Evolutionary conservation across 37 sponge, comb jelly and placozoan genomes (phyloP).

Genomic region (Cliona cf. orientalis): DNA sequence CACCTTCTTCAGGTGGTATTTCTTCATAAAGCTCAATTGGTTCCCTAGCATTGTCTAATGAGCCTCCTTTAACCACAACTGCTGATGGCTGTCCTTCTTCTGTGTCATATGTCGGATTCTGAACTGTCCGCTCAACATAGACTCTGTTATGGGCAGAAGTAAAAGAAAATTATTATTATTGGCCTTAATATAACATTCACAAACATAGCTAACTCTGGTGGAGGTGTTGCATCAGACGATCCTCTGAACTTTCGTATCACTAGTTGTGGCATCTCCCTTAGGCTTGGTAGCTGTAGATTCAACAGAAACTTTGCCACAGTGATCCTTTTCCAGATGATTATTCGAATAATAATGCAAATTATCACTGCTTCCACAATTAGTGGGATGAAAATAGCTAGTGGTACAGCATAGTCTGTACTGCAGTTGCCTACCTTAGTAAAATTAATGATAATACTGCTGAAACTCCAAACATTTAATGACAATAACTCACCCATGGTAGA

Average conservation of each 20-base stretch:
- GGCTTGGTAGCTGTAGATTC: no score
- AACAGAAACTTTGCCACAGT: no score
- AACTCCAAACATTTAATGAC: neutral
- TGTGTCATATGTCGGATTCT: neutral
- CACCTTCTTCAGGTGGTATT: no score
- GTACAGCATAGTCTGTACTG: neutral
- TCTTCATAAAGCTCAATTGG: neutral
- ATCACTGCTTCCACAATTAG: neutral
- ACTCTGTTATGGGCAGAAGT: no score
- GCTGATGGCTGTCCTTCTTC: neutral
- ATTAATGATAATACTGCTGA: neutral
- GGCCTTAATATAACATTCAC: neutral
- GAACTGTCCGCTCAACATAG: neutral
- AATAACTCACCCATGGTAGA: neutral
- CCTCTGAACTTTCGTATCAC: no score
- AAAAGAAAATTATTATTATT: neutral
- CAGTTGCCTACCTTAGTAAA: neutral
- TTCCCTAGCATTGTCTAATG: neutral
- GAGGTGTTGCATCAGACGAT: no score
- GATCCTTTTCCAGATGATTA: neutral
- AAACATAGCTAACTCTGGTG: neutral
- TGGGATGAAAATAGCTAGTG: neutral
- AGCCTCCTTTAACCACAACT: no score
- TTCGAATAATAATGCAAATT: neutral
- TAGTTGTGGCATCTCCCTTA: no score